These are phyloP conservation scores for Bos taurus DNA, from an alignment of 2,113 vertebrate species.

Conservation along the genomic window DNA sequence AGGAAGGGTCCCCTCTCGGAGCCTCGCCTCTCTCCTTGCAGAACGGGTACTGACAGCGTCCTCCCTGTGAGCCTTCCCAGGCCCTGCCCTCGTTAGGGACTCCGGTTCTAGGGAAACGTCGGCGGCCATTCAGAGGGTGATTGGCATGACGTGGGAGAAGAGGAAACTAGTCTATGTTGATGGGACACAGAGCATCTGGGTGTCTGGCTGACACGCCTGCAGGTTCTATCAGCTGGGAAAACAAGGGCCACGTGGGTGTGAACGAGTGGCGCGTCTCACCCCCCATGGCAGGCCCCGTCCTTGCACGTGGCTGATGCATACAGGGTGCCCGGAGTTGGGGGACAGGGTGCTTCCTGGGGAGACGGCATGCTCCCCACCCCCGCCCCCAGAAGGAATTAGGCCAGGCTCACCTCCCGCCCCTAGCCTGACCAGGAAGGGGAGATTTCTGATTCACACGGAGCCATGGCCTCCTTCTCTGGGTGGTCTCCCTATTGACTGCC, in stretches of 20 bases:
- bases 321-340: rapidly evolving
- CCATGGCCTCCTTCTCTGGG: background rate
- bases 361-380: rapidly evolving
- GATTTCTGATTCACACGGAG: rapidly evolving
- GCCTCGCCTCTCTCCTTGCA: background rate
- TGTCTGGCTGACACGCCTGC: rapidly evolving
- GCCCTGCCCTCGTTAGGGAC: background rate
- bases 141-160: background rate
- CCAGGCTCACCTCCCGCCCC: rapidly evolving
- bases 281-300: rapidly evolving
- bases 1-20: background rate
- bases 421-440: background rate
- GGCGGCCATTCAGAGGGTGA: rapidly evolving
- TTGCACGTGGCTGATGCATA: rapidly evolving
- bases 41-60: rapidly evolving
- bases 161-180: rapidly evolving
- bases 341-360: background rate
- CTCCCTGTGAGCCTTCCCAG: rapidly evolving
- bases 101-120: rapidly evolving
- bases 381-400: rapidly evolving
- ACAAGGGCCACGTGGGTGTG: rapidly evolving
- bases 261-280: rapidly evolving
- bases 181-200: background rate
- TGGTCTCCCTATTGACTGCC: rapidly evolving
- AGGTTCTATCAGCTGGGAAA: background rate